Base-by-base conservation (phyloP, 92 coral and sea anemone species). In the Palythoa grandis region DNA sequence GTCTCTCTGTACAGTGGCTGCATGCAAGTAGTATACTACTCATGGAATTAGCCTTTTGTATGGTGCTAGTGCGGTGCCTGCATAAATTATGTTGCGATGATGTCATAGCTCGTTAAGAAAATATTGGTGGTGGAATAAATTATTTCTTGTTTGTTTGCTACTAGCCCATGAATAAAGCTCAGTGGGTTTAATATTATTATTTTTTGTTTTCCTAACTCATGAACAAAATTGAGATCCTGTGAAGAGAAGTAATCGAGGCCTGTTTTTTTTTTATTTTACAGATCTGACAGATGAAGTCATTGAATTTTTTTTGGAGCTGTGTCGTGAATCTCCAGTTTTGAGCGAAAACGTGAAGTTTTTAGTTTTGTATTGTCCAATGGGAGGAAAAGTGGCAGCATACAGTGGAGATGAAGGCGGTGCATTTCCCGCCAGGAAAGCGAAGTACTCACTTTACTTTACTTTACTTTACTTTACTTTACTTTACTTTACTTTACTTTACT, bases 361-460 rank as follows among this genome's bases (percentile, higher is more conserved):
- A 20, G 60, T 80, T 16, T 70, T 80, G 74, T 48, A 5, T 12
- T 80, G 85, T 66, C 85, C 85, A 23, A 80, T 80, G 85, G 85
- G 85, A 17, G 85, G 85, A 15, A 63, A 48, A 22, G 60, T 80
- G 60, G 74, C 73, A 19, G 12, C 71, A 5, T 37, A 22, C 7
- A 12, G 58, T 52, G 56, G 57, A 10, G 85, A 63, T 0, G 85
- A 66, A 25, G 74, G 85, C 7, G 85, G 85, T 7, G 85, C 85
- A 80, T 80, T 80, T 48, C 47, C 85, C 5, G 61, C 85, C 60
- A 80, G 85, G 38, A 25, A 80, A 48, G 16, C 85, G 65, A 80
- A 80, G 85, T 80, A 53, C 5, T 1, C 17, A 69, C 47, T 69
- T 69, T 69, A 24, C 74, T 3, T 29, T 37, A 35, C 38, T 67